Base-by-base conservation (phyloP, 2,113 vertebrate species). In the Raphicerus campestris region DNA sequence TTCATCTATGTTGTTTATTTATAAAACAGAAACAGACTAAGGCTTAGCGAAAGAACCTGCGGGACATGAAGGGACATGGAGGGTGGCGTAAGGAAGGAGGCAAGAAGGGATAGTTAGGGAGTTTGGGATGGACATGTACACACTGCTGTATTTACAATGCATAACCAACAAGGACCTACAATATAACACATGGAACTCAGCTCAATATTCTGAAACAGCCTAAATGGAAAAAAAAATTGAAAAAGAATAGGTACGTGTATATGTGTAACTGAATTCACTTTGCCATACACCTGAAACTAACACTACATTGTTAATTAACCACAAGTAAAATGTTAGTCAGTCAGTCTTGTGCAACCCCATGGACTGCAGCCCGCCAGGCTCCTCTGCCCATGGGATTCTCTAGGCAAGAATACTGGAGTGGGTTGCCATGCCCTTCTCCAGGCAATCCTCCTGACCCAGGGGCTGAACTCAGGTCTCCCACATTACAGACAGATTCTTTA, bases 1-100 rank as follows among this genome's bases (percentile, higher is more conserved):
- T 35, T 70, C 19, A 70, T 20, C 63, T 19, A 35, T 70, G 17
- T 70, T 70, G n/a, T 19, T 35, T 70, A 35, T 35, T 70, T 70
- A 22, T 22, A 35, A 70, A 70, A 35, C 63, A 70, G 63, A 35
- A 70, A 70, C 63, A 70, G 63, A 35, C 63, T 35, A 70, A 70
- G n/a, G n/a, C n/a, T 70, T 35, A 22, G 63, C 35, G n/a, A 70
- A 70, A 70, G n/a, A 70, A 35, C n/a, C 19, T 70, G 35, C 0
- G 2, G n/a, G 9, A 70, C n/a, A n/a, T 35, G 63, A 17, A 70
- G n/a, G 17, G 19, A 70, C 20, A 7, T 56, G 17, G 16, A 2
- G 8, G 4, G 1, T 60, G 63, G 19, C 20, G 19, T 35, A 70
- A 22, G 63, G 9, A 70, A 70, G 9, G 0, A 9, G 4, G 19